phyloP scores from a whole-genome alignment of 2,888 invertebrate species.

The Callosobruchus maculatus region DNA sequence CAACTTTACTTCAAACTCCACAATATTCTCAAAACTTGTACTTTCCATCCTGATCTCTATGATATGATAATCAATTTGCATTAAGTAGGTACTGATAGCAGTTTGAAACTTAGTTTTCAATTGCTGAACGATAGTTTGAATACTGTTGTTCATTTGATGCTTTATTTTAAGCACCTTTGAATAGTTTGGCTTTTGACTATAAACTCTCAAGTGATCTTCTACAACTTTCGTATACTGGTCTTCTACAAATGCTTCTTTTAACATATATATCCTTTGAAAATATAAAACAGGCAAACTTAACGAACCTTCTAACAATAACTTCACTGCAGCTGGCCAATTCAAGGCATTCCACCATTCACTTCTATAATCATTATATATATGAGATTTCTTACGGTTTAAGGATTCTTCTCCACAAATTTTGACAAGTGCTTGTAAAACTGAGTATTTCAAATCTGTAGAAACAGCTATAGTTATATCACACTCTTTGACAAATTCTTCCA shows the following conservation, averaged over 20 bases:
- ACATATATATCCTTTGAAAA: conserved; percentile 18
- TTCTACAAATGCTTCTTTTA: conserved; percentile 13
- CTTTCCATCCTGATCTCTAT: conserved; percentile 10
- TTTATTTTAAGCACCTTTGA: conserved; percentile 8
- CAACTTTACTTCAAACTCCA: conserved; percentile 10
- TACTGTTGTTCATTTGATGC: conserved; percentile 23
- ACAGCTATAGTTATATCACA: conserved; percentile 35
- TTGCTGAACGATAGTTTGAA: conserved; percentile 11
- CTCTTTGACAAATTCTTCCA: conserved; percentile 23
- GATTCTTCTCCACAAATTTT: conserved; percentile 27
- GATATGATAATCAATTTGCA: too few relatives aligned
- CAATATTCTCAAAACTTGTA: conserved; percentile 12
- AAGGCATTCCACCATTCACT: conserved; percentile 8
- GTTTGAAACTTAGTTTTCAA: conserved; percentile 14
- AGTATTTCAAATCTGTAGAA: conserved; percentile 18
- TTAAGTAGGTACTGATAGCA: too few relatives aligned
- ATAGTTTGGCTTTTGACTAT: conserved; percentile 7
- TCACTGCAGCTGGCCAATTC: conserved; percentile 24
- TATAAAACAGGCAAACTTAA: conserved; percentile 17
- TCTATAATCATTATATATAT: conserved; percentile 16
- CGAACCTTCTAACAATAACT: conserved; percentile 20
- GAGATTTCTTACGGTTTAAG: conserved; percentile 12
- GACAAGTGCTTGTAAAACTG: conserved; percentile 26
- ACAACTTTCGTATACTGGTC: conserved; percentile 10
- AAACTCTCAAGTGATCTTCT: conserved; percentile 13